phyloP scores from a whole-genome alignment of 2,888 invertebrate genomes.

The Ormyrus nitidulus region DNA sequence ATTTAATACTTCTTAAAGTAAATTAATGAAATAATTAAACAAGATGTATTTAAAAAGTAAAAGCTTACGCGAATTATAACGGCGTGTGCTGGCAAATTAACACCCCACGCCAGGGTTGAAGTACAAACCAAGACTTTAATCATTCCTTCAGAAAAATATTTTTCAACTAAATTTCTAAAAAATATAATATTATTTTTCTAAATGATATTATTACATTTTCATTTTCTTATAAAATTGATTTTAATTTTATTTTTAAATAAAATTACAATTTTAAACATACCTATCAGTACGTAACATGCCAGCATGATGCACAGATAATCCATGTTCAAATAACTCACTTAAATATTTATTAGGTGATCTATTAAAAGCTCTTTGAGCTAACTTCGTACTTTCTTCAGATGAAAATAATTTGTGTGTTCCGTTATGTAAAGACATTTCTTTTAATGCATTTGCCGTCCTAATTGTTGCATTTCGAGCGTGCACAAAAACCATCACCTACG shows the following conservation, averaged over 20 bases:
- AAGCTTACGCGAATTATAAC: slow-evolving; percentile 90
- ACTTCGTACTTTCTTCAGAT: slow-evolving; percentile 81
- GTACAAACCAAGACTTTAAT: slow-evolving; percentile 96
- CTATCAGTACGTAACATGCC: slow-evolving; percentile 94
- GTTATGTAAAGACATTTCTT: slow-evolving; percentile 87
- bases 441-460: slow-evolving; percentile 88
- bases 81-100: slow-evolving; percentile 98
- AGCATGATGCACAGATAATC: slow-evolving; percentile 97
- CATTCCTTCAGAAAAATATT: slow-evolving; percentile 91
- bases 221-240: too few relatives aligned
- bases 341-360: slow-evolving; percentile 89
- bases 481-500: slow-evolving; percentile 95
- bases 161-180: slow-evolving; percentile 87
- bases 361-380: slow-evolving; percentile 83
- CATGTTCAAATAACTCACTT: slow-evolving; percentile 88
- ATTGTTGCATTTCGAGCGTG: slow-evolving; percentile 98
- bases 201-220: too few relatives aligned
- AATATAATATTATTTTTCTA: slow-evolving; percentile 18
- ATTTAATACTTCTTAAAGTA: background rate
- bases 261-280: slow-evolving; percentile 68
- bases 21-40: background rate
- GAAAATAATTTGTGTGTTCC: slow-evolving; percentile 84
- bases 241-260: slow-evolving; percentile 5
- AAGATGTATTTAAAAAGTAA: background rate
- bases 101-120: slow-evolving; percentile 99